Evolutionary conservation across 64 coral and sea anemone genomes (phyloP), one percentile per base, ranked within the genome.

Genomic region (Montipora capricornis): DNA sequence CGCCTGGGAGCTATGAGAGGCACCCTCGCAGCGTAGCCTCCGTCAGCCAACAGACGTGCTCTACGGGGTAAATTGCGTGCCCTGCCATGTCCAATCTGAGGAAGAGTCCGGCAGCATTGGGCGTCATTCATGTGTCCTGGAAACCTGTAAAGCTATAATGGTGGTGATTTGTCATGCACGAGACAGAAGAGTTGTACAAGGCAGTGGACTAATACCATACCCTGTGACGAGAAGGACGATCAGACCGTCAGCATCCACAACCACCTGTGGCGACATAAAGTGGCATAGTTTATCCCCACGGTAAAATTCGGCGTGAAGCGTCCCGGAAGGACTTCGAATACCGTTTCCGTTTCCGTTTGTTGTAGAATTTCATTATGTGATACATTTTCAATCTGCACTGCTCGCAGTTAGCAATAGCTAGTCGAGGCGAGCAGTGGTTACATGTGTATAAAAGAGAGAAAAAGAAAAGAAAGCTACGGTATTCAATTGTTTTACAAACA

Each of bases 281-380:
- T 90, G 88, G 73, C 20, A 57, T 5, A n/a, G 58, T 68, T 90
- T 90, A 66, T 79, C 88, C 14, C 76, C 71, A 19, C 88, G 8
- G 74, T 88, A 88, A 88, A 88, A 62, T 59, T 88, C 87, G 4
- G 87, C 87, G 58, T 87, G 48, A 47, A 60, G 17, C 20, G 14
- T 15, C 26, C 87, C 17, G 48, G 47, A 74, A 26, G 73, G 73
- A 74, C 50, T 9, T 48, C 87, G 16, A 75, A 88, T 76, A 13
- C 49, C 8, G 47, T 57, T 37, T 37, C 37, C 37, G 37, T 37
- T 37, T 37, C 37, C 37, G 37, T 37, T 37, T 37, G 2, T 37
- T 37, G 37, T 37, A 37, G 37, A 37, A 37, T 37, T 37, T 37
- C 37, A 37, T 37, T 37, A 37, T 37, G 37, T 37, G 37, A 37